Evolutionary conservation across 2,888 invertebrate genomes (phyloP).

Genomic region (Eretmocerus hayati): DNA sequence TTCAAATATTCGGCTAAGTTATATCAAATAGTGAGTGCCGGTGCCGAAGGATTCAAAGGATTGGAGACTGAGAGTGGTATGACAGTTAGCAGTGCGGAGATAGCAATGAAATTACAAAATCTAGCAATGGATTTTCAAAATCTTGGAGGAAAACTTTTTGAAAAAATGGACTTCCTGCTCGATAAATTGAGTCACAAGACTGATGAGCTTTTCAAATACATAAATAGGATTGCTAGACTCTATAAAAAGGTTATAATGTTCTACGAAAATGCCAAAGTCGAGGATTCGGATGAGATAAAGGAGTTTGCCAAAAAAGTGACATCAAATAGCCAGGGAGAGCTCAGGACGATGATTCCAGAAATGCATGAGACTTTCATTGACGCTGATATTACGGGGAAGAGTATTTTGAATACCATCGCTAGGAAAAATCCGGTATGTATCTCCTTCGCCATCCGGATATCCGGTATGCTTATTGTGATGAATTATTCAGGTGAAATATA

Average conservation of each 20-base stretch:
- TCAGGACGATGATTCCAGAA: background rate
- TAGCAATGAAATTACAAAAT: background rate
- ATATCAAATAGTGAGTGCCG: background rate
- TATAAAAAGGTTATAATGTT: background rate
- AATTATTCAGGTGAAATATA: too few species aligned
- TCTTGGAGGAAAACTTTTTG: background rate
- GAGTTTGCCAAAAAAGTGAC: background rate
- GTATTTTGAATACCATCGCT: background rate
- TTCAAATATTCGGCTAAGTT: background rate
- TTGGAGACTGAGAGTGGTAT: background rate
- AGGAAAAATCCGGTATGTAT: background rate
- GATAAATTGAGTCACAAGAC: background rate
- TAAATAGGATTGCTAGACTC: background rate
- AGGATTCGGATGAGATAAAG: background rate
- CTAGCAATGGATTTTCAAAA: background rate
- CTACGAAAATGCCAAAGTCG: background rate
- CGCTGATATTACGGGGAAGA: background rate
- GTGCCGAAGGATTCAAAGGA: background rate
- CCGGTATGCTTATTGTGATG: too few species aligned
- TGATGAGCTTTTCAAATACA: background rate
- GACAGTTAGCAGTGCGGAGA: background rate
- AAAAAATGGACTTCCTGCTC: background rate
- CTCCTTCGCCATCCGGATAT: too few species aligned
- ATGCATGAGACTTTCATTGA: background rate
- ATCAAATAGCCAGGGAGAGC: background rate